These are phyloP conservation scores for Natator depressus DNA, from an alignment of 2,113 vertebrate genomes.

Conservation along the genomic window DNA sequence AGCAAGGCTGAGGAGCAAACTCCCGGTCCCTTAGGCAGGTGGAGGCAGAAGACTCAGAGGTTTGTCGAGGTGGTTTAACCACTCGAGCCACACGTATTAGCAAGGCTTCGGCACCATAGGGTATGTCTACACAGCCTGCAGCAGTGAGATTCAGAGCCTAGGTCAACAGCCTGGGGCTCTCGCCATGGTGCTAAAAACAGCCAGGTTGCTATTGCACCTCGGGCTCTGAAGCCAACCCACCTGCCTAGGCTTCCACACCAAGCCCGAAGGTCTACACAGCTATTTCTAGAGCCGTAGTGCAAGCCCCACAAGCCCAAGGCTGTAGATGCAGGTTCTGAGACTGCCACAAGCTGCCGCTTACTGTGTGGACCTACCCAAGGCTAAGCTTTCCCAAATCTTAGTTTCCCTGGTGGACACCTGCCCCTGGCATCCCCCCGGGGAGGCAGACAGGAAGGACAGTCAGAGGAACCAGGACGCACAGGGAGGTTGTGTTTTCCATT, in stretches of 20 bases:
- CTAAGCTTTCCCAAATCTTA: not conserved
- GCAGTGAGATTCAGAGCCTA: not conserved
- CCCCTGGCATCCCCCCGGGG: not conserved
- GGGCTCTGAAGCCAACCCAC: not conserved
- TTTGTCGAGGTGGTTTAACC: not conserved
- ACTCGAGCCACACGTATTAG: not conserved
- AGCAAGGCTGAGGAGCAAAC: not conserved
- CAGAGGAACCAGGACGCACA: not conserved
- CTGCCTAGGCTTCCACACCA: not conserved
- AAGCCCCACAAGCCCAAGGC: not conserved
- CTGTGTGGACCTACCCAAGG: not conserved
- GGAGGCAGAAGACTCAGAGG: not conserved
- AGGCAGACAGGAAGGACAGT: not conserved
- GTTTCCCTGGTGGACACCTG: not conserved
- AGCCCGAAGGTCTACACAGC: not conserved
- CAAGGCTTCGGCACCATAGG: not conserved
- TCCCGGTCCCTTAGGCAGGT: not conserved
- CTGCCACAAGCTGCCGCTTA: not conserved
- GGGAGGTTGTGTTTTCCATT: not conserved
- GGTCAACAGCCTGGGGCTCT: too few species aligned
- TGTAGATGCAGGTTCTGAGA: not conserved
- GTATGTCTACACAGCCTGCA: not conserved
- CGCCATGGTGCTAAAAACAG: not conserved
- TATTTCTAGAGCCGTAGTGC: not conserved
- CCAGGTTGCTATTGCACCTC: not conserved